Evolutionary conservation across 2,113 vertebrate species (phyloP), one percentile per base, ranked within the genome.

Genomic region (Gadus chalcogrammus): DNA sequence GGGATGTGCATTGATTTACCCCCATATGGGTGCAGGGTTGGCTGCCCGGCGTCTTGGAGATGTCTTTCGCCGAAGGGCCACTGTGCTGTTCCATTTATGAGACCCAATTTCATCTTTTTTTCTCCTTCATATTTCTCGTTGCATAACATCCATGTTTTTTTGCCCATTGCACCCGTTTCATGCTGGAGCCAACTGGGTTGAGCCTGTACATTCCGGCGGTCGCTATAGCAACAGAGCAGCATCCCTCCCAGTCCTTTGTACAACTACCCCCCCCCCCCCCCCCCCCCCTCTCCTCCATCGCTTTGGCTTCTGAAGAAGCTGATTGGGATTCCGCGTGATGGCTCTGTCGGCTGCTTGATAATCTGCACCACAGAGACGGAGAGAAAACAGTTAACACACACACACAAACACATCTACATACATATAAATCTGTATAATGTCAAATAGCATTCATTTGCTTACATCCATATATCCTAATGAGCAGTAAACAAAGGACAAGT

Each of bases 181-280:
- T 56, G 84, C 84, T 71, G 80, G 75, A 85, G 81, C 81, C 67
- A 85, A 78, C 86, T 78, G 3, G 65, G 81, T 85, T 76, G 71
- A 87, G 88, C 85, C 87, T 88, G 89, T 85, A 87, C 82, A 84
- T 87, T 88, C 84, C 38, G 68, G 86, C 89, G 74, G 91, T 92
- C 69, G 86, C 82, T 87, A 91, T 90, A 74, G 90, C 84, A 90
- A 92, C 91, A 84, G 76, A 78, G 83, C 88, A 88, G 85, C 90
- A 88, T 90, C 85, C 79, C 72, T 78, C 68, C 81, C 78, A 75
- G 86, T 87, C 80, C 82, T 82, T 90, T 85, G 85, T 87, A 87
- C 86, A 71, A 81, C 76, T 73, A 77, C 71, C 78, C 70, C 77
- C 73, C 38, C 38, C 38, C 38, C 38, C 38, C 38, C 38, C 38